Percentiles rank a stretch among this genome's conserved stretches.
Conservation (phyloP, 2,888 invertebrate species). For the Liopterus haemorrhoidalis region DNA sequence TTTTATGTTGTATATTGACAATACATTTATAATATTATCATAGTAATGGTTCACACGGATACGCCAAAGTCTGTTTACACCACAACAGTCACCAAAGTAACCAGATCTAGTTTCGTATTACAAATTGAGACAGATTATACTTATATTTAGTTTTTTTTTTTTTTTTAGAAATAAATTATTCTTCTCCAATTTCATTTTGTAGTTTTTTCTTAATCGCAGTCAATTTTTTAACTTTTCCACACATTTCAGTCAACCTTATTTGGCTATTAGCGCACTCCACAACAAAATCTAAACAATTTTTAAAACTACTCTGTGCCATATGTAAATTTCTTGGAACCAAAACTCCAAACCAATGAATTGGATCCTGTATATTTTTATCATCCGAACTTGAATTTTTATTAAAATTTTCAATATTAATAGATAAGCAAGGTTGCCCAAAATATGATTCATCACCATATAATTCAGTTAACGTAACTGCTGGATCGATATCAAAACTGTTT, state of each 20-base stretch:
- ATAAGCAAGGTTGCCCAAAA: constrained; percentile 35
- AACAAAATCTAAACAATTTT: constrained; percentile 59
- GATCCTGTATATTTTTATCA: constrained; percentile 49
- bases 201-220: constrained; percentile 32
- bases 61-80: no score
- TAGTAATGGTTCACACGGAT: no score
- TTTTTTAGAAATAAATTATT: no score
- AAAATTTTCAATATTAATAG: constrained; percentile 35
- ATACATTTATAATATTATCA: no score
- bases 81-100: no score
- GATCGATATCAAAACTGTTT: constrained; percentile 48
- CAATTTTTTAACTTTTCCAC: constrained; percentile 40
- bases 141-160: no score
- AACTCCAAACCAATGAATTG: constrained; percentile 82
- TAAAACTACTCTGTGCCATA: constrained; percentile 67
- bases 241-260: constrained; percentile 49
- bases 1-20: no score
- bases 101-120: no score
- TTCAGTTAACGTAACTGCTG: constrained; percentile 42
- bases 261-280: constrained; percentile 67
- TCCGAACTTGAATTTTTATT: constrained; percentile 36
- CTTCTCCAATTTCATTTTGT: constrained; percentile 21
- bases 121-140: no score
- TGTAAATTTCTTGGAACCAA: constrained; percentile 74
- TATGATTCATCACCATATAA: constrained; percentile 42